Base-by-base conservation (phyloP, 2,797 vertebrate species). In the Diplodus puntazzo region DNA sequence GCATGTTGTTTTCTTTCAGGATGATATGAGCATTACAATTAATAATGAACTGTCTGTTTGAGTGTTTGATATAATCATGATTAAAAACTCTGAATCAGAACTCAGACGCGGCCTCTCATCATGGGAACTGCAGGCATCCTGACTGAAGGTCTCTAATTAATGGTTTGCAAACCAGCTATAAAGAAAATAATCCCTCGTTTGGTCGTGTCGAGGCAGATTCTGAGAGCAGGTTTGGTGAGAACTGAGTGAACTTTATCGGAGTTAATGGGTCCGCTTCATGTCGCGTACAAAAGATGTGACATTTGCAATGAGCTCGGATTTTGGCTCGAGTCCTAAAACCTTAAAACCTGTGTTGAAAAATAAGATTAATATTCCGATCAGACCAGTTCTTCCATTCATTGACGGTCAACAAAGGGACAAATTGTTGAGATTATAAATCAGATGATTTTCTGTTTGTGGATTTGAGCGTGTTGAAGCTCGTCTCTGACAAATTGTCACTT, bases 221-320 rank as follows among this genome's bases (percentile, higher is more conserved):
- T 30, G 20, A 27, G 42, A 75, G 18, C 46, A 25, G 54, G 66
- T 65, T 42, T 2, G 20, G 46, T 53, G 45, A 48, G 58, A 74
- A 34, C 3, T 4, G 20, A 23, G 14, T n/a, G 25, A 77, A 34
- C n/a, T 42, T 67, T 3, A 12, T 0, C 17, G 11, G 11, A 30
- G 20, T 75, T 53, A 10, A 17, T 30, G 54, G 46, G 39, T 11
- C 68, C 45, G 10, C 16, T 10, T 4, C 23, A 5, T 14, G 45
- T 11, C 50, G 25, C 11, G 2, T 17, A 10, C 13, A 3, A 30
- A 21, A n/a, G 48, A 20, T 9, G 11, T 39, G 74, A 71, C 68
- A 45, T 45, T 53, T 23, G 18, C 5, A 21, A 57, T 0, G 3
- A 11, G 17, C 5, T 67, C n/a, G 46, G 20, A 60, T 42, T 39